Evolutionary conservation across 2,113 vertebrate species (phyloP).

Genomic region (Upupa epops): DNA sequence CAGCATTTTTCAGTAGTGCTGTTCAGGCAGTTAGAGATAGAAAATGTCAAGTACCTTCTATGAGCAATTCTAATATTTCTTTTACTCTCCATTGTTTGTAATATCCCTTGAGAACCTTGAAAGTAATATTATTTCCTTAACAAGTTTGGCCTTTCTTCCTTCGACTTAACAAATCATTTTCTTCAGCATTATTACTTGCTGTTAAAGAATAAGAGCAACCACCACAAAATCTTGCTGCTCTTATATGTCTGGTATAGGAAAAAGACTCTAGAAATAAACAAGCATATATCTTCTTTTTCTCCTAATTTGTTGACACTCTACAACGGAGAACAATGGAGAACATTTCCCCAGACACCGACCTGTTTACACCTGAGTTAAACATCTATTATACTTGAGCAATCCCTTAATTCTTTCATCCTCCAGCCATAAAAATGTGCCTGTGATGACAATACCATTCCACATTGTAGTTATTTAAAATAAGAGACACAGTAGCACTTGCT

Average conservation of each 20-base stretch:
- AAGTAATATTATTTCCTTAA: constrained; percentile 64
- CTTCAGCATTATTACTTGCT: background rate
- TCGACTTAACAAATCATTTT: constrained; percentile 3
- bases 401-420: background rate
- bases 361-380: background rate
- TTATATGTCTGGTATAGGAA: background rate
- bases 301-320: background rate
- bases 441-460: background rate
- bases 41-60: constrained; percentile 53
- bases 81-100: constrained; percentile 64
- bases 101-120: constrained; percentile 59
- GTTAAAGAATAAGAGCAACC: background rate
- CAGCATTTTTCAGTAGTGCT: constrained; percentile 33
- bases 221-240: background rate
- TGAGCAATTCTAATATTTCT: constrained; percentile 47
- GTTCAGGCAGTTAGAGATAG: background rate
- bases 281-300: background rate
- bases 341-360: background rate
- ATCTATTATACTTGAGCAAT: background rate
- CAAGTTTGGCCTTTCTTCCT: constrained; percentile 67
- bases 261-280: background rate
- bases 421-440: background rate
- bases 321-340: background rate
- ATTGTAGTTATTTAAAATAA: constrained; percentile 7
- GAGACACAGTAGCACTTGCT: background rate